These are phyloP conservation scores for Uromys caudimaculatus DNA, from an alignment of 2,797 vertebrate genomes.

Conservation along the genomic window DNA sequence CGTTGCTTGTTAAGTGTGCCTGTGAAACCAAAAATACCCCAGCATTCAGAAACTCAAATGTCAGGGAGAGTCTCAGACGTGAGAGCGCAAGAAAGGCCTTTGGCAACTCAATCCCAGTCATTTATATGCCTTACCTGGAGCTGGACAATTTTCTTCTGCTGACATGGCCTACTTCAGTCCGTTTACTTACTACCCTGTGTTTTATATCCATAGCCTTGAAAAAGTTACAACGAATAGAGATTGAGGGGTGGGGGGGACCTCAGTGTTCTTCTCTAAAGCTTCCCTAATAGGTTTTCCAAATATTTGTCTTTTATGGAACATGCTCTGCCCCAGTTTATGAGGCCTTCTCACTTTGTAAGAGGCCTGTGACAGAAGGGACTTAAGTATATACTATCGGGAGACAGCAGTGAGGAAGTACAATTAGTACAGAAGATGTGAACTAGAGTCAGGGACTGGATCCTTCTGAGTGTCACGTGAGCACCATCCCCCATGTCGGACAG, in stretches of 20 bases:
- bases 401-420: background rate
- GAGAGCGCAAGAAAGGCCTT: background rate
- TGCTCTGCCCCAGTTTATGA: background rate
- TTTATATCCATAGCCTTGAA: background rate
- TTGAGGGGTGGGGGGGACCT: background rate
- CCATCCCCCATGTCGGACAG: background rate
- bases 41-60: slow-evolving; percentile 77
- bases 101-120: slow-evolving; percentile 40
- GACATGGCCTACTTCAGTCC: background rate
- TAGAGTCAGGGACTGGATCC: fast-evolving
- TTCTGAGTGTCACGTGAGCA: background rate
- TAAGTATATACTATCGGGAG: background rate
- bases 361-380: background rate
- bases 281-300: slow-evolving; percentile 22
- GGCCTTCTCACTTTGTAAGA: background rate
- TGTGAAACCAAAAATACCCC: slow-evolving; percentile 66
- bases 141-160: background rate
- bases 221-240: background rate
- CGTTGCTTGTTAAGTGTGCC: slow-evolving; percentile 36
- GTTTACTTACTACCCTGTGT: background rate
- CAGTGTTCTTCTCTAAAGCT: background rate
- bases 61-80: slow-evolving; percentile 51
- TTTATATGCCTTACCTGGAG: slow-evolving; percentile 21
- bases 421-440: background rate
- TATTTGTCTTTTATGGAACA: slow-evolving; percentile 19